A percentile compares a stretch with the other conserved stretches of the same genome.
These are phyloP conservation scores for Drosophila vallismaia DNA, from an alignment of 2,888 invertebrate genomes.

Conservation along the genomic window DNA sequence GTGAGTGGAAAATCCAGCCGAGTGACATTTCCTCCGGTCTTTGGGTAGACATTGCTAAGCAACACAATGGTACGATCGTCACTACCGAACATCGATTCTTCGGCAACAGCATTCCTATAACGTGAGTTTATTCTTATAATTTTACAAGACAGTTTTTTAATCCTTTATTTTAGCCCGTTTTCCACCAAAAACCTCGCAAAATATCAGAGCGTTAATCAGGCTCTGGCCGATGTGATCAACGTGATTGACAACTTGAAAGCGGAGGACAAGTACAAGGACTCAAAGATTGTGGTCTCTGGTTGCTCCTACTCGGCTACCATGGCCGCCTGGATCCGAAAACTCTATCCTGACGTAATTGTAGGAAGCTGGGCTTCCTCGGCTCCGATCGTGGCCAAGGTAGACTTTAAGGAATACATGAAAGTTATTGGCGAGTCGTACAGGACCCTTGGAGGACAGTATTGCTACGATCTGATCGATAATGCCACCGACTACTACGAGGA, in stretches of 20 bases:
- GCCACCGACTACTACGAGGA: slow-evolving; percentile 58
- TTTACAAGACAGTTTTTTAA: not conserved
- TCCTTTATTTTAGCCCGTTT: slow-evolving; percentile 31
- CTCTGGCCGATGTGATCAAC: slow-evolving; percentile 87
- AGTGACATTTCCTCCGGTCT: slow-evolving; percentile 86
- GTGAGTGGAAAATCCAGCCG: slow-evolving; percentile 87
- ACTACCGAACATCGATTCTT: slow-evolving; percentile 92
- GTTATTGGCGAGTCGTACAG: slow-evolving; percentile 65
- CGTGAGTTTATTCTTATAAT: slow-evolving; percentile 84
- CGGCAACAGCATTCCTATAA: slow-evolving; percentile 88
- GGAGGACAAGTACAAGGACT: slow-evolving; percentile 69
- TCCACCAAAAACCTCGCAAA: slow-evolving; percentile 84
- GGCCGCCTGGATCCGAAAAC: slow-evolving; percentile 87
- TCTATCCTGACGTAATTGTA: slow-evolving; percentile 86
- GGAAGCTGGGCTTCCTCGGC: slow-evolving; percentile 87
- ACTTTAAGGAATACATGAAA: slow-evolving; percentile 84
- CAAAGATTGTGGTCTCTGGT: slow-evolving; percentile 85
- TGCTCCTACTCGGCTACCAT: slow-evolving; percentile 88
- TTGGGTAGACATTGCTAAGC: slow-evolving; percentile 86
- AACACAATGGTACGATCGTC: slow-evolving; percentile 86
- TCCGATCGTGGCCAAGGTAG: slow-evolving; percentile 86
- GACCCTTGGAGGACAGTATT: slow-evolving; percentile 60
- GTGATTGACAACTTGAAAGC: slow-evolving; percentile 84
- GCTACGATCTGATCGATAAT: slow-evolving; percentile 68
- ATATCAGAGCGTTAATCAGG: slow-evolving; percentile 87